Evolutionary conservation across 2,797 vertebrate species (phyloP), one percentile per base, ranked within the genome.

Genomic region (Smutsia gigantea): DNA sequence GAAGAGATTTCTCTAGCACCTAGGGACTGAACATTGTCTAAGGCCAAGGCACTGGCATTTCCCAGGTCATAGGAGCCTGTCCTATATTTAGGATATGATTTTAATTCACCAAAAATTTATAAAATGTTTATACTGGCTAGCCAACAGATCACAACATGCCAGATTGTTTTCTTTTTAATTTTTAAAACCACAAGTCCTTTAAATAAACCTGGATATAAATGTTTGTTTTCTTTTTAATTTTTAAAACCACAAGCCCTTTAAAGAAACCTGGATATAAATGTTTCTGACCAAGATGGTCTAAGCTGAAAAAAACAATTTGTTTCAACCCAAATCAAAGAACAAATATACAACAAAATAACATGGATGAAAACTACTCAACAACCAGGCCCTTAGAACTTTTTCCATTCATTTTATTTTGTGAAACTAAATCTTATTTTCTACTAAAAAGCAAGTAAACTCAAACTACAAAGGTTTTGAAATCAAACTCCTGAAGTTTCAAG

Each of bases 81-180:
- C 55, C 61, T 97, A 88, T 93, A 84, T 91, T 92, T 93, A 97
- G 68, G 15, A 91, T 9, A 77, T 72, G 29, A 91, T 64, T 63
- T 85, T 53, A 90, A 78, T 46, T 86, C 61, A 92, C 71, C 23
- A 71, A 85, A 81, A 68, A n/a, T 81, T 81, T 85, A 89, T 78
- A 49, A 95, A 90, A 90, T 94, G 46, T 93, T 97, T 93, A 51
- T 71, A 64, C 88, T 95, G 90, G 61, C 31, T 81, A 64, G 69
- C 17, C 94, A 64, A 90, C 9, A 88, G 59, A 94, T 49, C n/a
- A 49, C 57, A 11, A 59, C 63, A 91, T 87, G 17, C 57, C 69
- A 69, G 46, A 46, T 91, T 55, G 49, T 85, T 95, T 96, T 90
- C 59, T 81, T 46, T 79, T 96, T 95, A 68, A 89, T 71, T 90